These are phyloP conservation scores for Neoaliturus tenellus DNA, from an alignment of 2,888 invertebrate genomes.

Conservation along the genomic window DNA sequence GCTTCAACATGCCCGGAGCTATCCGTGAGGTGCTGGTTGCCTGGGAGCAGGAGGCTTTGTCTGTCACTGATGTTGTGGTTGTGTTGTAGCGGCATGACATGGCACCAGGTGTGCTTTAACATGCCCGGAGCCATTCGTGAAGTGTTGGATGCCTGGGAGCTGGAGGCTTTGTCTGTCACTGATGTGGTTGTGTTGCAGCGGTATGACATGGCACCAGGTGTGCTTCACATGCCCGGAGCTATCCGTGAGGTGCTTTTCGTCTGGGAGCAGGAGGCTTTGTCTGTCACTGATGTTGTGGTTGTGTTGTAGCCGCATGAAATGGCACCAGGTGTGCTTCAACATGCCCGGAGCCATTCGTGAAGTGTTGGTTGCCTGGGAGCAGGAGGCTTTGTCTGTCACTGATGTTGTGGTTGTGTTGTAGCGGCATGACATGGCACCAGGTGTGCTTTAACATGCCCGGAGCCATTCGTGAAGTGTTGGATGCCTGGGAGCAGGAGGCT, in stretches of 20 bases:
- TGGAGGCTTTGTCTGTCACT: conserved; percentile 87
- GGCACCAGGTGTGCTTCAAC: conserved; percentile 92
- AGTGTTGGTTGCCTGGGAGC: conserved; percentile 92
- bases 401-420: conserved; percentile 91
- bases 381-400: conserved; percentile 87
- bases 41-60: conserved; percentile 94
- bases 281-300: conserved; percentile 88
- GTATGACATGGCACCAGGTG: conserved; percentile 90
- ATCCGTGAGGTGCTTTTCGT: conserved; percentile 90
- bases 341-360: conserved; percentile 92
- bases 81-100: conserved; percentile 79
- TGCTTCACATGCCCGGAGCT: conserved; percentile 90
- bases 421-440: no score
- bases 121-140: conserved; percentile 92
- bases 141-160: conserved; percentile 92
- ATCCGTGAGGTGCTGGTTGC: conserved; percentile 90
- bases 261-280: conserved; percentile 94
- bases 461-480: no score
- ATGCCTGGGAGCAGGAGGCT: no score
- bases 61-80: conserved; percentile 83
- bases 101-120: conserved; percentile 92
- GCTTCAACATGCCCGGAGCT: conserved; percentile 91
- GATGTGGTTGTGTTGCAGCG: conserved; percentile 78
- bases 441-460: no score
- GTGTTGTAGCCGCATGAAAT: conserved; percentile 76